Percentiles rank a stretch among this genome's conserved stretches.
These are phyloP conservation scores for Labia minor DNA, from an alignment of 2,888 invertebrate genomes.

Conservation along the genomic window DNA sequence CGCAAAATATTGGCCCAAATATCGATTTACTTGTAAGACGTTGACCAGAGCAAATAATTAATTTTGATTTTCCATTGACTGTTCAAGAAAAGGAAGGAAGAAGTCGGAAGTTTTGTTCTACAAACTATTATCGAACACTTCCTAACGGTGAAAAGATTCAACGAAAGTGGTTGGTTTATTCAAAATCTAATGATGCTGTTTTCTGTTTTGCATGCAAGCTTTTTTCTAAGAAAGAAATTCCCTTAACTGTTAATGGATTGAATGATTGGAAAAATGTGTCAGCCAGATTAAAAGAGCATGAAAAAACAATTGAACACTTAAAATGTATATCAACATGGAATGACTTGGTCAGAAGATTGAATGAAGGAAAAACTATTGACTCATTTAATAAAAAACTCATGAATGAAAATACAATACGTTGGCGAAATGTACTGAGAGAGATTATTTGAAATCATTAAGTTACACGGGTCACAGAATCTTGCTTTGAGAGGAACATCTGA, in stretches of 20 bases:
- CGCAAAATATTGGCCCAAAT: too few relatives aligned
- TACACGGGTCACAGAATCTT: background rate
- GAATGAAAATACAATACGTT: background rate
- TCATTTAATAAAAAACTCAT: background rate
- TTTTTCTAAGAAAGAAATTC: background rate
- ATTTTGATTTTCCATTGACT: too few relatives aligned
- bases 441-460: background rate
- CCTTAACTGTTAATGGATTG: background rate
- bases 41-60: too few relatives aligned
- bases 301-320: background rate
- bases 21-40: too few relatives aligned
- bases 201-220: background rate
- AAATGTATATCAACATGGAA: background rate
- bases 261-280: background rate
- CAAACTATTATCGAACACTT: too few relatives aligned
- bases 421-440: background rate
- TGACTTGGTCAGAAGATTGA: background rate
- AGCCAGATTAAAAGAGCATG: background rate
- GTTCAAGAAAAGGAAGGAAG: too few relatives aligned
- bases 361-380: background rate
- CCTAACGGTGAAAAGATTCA: background rate
- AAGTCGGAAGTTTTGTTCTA: too few relatives aligned
- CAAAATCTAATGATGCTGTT: background rate
- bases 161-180: background rate
- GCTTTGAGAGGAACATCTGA: constrained; percentile 4